Base-by-base conservation (phyloP, 1,140 invertebrate genomes). In the Calliphora vicina region DNA sequence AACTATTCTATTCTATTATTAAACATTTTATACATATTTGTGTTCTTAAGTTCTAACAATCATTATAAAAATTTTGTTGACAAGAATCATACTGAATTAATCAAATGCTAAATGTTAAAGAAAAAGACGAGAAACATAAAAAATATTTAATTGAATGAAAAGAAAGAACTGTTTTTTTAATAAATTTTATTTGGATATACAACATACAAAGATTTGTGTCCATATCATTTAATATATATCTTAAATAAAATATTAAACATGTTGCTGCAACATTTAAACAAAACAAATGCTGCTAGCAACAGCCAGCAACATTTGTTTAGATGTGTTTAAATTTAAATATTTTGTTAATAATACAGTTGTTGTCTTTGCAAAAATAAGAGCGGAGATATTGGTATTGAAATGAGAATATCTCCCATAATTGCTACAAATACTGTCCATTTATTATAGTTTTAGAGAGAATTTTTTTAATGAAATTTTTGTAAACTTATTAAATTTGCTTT, bases 61-160 rank as follows among this genome's bases (percentile, higher is more conserved):
- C 1, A 35, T 2, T 0, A 35, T 2, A 35, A 9, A 50, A 17
- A 67, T 67, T 67, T 67, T 67, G 50, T 57, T 57, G 17, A 23
- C 10, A 78, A 43, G 42, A 10, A 78, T 25, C 12, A 78, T 78
- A 78, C 74, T 78, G 84, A 85, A 88, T 87, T 85, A 86, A 89
- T 89, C 88, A 89, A 89, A 89, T 89, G 88, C 88, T 89, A 89
- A 89, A 89, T 89, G 88, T 89, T 89, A 88, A 86, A 86, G 61
- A 81, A 84, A 83, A 73, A 82, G 25, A 35, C 35, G 35, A 35
- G 35, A 84, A 35, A n/a, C n/a, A n/a, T n/a, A n/a, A 27, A 23
- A 35, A n/a, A 80, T 35, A 35, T 35, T 35, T 35, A 80, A 82
- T 43, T 85, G 84, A 86, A 86, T 71, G 76, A 78, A 80, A 83